Evolutionary conservation across 92 coral and sea anemone genomes (phyloP).

Genomic region (Bergia sp.): DNA sequence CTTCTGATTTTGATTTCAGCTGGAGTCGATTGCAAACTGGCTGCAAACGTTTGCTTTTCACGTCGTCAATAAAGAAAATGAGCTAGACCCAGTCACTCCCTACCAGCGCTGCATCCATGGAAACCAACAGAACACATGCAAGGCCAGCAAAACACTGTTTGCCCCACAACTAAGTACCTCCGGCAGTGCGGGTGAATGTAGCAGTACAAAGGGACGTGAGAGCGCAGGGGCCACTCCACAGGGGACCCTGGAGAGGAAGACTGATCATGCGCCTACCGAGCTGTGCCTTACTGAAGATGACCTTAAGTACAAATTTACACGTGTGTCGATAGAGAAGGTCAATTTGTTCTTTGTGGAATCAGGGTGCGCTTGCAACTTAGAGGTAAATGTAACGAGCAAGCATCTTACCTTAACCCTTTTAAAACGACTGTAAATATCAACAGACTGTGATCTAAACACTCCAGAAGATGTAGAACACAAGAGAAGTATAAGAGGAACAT

Average conservation of each 20-base stretch:
- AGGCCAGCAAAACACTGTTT: slow-evolving; percentile 28
- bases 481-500: no score
- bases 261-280: slow-evolving; percentile 34
- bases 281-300: slow-evolving; percentile 91
- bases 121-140: slow-evolving; percentile 77
- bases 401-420: no score
- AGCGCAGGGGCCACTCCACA: slow-evolving; percentile 35
- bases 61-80: slow-evolving; percentile 87
- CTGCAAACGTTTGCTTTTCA: slow-evolving; percentile 90
- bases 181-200: slow-evolving; percentile 2
- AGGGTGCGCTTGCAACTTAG: slow-evolving; percentile 88
- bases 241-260: slow-evolving; percentile 50
- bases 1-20: slow-evolving; percentile 47
- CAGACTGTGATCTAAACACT: no score
- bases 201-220: slow-evolving; percentile 31
- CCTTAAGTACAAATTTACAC: slow-evolving; percentile 87
- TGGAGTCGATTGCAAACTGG: slow-evolving; percentile 87
- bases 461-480: no score
- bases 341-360: slow-evolving; percentile 88
- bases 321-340: slow-evolving; percentile 86
- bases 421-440: no score
- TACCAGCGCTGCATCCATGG: slow-evolving; percentile 92
- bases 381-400: slow-evolving; percentile 57
- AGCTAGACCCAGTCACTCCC: slow-evolving; percentile 70
- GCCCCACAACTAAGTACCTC: background rate